Evolutionary conservation across 2,888 invertebrate species (phyloP).

Genomic region (Lathronympha strigana): DNA sequence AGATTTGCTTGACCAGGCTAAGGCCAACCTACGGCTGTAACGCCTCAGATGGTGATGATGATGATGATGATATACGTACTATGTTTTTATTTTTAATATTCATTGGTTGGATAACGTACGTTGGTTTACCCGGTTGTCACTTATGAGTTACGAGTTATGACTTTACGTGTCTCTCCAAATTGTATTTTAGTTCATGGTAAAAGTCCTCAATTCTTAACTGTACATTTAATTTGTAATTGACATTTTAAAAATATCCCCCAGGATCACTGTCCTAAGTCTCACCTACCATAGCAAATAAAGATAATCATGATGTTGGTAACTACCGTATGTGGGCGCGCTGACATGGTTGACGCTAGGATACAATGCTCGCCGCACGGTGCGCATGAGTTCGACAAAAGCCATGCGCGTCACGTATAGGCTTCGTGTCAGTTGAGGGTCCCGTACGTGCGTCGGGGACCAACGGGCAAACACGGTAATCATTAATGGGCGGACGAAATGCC

Average conservation of each 20-base stretch:
- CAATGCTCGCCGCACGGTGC: slow-evolving; percentile 34
- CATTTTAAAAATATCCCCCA: not conserved
- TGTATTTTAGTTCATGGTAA: too few relatives aligned
- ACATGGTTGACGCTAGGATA: slow-evolving; percentile 18
- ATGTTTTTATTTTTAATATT: too few relatives aligned
- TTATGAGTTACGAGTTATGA: too few relatives aligned
- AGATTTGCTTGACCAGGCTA: too few relatives aligned
- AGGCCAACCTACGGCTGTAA: too few relatives aligned
- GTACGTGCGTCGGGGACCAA: slow-evolving; percentile 44
- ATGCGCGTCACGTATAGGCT: slow-evolving; percentile 59
- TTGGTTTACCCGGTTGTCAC: too few relatives aligned
- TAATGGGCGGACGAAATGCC: not conserved
- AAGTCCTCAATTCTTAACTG: not conserved
- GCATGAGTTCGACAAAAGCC: slow-evolving; percentile 42
- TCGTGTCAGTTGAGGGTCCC: slow-evolving; percentile 56
- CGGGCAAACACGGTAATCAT: slow-evolving; percentile 10
- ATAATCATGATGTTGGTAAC: not conserved
- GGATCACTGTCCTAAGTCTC: too few relatives aligned
- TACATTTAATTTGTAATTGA: not conserved
- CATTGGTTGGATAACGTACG: too few relatives aligned
- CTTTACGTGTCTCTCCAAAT: too few relatives aligned
- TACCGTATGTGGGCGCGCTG: not conserved
- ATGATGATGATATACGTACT: too few relatives aligned
- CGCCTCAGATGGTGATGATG: too few relatives aligned
- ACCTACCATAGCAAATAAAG: too few relatives aligned